These are phyloP conservation scores for Sphaerophoria rueppellii DNA, from an alignment of 2,888 invertebrate genomes.

Conservation along the genomic window DNA sequence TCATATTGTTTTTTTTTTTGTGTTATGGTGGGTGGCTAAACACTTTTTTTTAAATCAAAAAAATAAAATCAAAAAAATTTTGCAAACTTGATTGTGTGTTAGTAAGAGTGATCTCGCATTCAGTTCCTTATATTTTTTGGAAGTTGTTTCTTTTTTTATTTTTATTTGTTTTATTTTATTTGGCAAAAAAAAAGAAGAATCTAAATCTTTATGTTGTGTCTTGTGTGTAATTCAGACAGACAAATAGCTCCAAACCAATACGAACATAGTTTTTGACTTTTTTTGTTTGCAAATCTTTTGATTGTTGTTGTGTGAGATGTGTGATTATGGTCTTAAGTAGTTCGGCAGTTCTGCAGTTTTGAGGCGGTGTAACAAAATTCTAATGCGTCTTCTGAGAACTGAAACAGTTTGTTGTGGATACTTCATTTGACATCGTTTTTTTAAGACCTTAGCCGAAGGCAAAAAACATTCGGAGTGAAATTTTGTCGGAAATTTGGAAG, in stretches of 20 bases:
- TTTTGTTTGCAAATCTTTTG: slow-evolving; percentile 36
- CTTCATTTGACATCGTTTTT: slow-evolving; percentile 8
- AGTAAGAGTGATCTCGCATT: slow-evolving; percentile 68
- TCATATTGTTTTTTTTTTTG: slow-evolving; percentile 6
- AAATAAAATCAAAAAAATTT: slow-evolving; percentile 34
- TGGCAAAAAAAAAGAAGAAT: slow-evolving; percentile 32
- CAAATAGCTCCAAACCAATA: slow-evolving; percentile 57
- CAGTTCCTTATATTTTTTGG: slow-evolving; percentile 59
- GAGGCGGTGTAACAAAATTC: slow-evolving; percentile 54
- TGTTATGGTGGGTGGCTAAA: slow-evolving; percentile 65
- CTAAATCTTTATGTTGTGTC: not conserved
- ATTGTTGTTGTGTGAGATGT: slow-evolving; percentile 38
- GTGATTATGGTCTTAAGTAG: slow-evolving; percentile 52
- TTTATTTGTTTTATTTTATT: slow-evolving; percentile 1
- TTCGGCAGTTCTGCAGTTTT: slow-evolving; percentile 37
- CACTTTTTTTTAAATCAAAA: slow-evolving; percentile 32
- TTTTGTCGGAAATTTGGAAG: not conserved
- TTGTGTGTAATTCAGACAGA: slow-evolving; percentile 48
- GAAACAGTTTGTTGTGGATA: slow-evolving; percentile 34
- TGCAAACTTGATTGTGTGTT: slow-evolving; percentile 61
- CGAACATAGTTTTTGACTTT: slow-evolving; percentile 61
- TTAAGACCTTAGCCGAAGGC: not conserved
- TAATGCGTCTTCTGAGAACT: slow-evolving; percentile 50
- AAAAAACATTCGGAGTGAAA: not conserved
- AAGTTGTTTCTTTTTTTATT: slow-evolving; percentile 8